Conservation (phyloP, 2,797 vertebrate genomes). For the Helarctos malayanus region DNA sequence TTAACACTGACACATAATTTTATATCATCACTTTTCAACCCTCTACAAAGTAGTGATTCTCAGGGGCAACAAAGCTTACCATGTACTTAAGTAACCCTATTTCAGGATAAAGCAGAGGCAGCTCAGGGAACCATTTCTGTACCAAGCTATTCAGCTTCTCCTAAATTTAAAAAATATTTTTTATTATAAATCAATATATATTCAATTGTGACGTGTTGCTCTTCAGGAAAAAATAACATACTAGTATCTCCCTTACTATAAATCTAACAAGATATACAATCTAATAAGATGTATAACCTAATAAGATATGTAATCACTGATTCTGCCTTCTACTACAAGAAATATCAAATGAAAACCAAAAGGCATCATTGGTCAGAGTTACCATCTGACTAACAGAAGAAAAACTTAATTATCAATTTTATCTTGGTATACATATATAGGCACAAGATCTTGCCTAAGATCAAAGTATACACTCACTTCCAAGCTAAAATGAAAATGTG, state of each 20-base stretch:
- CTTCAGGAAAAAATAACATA: constrained; percentile 47
- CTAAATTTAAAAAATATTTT: constrained; percentile 84
- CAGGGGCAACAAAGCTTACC: constrained; percentile 86
- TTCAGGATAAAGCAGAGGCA: constrained; percentile 90
- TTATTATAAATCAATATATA: constrained; percentile 23
- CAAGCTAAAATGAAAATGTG: constrained; percentile 45
- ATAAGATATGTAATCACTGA: not conserved
- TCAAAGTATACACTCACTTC: constrained; percentile 28
- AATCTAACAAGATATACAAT: not conserved
- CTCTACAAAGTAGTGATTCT: not conserved
- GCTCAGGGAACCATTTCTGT: constrained; percentile 91
- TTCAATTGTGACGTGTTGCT: constrained; percentile 2
- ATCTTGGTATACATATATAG: not conserved
- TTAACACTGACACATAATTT: constrained; percentile 40
- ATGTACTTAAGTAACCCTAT: constrained; percentile 90
- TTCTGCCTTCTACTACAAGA: constrained; percentile 62
- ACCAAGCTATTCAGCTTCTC: constrained; percentile 88
- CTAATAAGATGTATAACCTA: not conserved
- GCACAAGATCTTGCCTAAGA: not conserved
- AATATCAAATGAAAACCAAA: constrained; percentile 61
- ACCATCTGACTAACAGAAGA: constrained; percentile 43
- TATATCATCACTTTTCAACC: constrained; percentile 45
- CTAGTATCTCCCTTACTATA: not conserved
- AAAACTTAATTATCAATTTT: constrained; percentile 46
- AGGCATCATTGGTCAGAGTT: not conserved